phyloP scores from a whole-genome alignment of 1,140 invertebrate species.

The Wiebesia pumilae region DNA sequence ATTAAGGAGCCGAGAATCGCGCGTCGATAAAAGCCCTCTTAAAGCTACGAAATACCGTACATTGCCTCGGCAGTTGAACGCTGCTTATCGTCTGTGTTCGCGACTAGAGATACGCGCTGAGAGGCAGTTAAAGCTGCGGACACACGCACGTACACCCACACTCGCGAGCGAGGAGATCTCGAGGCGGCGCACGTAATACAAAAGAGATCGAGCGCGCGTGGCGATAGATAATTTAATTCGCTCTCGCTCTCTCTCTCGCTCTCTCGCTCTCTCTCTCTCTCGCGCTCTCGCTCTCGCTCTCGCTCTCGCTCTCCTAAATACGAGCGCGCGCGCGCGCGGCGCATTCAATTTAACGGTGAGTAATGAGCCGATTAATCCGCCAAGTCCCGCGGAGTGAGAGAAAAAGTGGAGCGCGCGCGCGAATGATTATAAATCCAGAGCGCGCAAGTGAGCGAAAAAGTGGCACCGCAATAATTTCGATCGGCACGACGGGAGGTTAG shows the following conservation, averaged over 20 bases:
- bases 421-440: constrained; percentile 20
- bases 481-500: neutral
- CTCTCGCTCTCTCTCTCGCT: neutral
- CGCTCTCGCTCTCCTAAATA: neutral
- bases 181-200: neutral
- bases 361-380: constrained; percentile 37
- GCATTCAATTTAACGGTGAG: constrained; percentile 38
- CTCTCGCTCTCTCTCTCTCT: neutral
- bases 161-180: neutral
- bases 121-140: neutral
- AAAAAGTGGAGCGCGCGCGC: neutral
- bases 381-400: constrained; percentile 2
- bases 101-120: neutral
- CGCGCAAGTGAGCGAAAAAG: neutral
- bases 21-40: neutral
- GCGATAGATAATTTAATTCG: constrained; percentile 34
- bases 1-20: neutral
- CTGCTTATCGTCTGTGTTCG: neutral
- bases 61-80: neutral
- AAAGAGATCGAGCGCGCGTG: neutral
- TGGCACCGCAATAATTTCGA: constrained; percentile 1
- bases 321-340: neutral
- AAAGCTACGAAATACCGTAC: neutral
- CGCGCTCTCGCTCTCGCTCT: neutral
- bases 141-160: neutral